Base-by-base conservation (phyloP, 2,113 vertebrate genomes). In the Marmota monax region DNA sequence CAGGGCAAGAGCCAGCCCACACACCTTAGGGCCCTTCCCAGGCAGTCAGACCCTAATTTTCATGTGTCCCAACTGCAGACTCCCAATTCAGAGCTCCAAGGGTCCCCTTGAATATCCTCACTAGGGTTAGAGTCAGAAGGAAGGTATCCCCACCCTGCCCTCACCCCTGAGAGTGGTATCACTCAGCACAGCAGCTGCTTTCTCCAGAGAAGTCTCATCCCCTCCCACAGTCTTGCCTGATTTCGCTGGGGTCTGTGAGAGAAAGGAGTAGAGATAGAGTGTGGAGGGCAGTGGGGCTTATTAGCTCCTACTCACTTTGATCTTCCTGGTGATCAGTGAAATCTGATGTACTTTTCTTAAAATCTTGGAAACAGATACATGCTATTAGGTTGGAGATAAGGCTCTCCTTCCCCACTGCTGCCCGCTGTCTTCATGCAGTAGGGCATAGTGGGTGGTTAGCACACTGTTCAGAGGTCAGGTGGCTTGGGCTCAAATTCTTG, bases 361-460 rank as follows among this genome's bases (percentile, higher is more conserved):
- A 78, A 51, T 73, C 61, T 76, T 70, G 77, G 74, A 37, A 70
- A 22, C n/a, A 34, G 51, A 22, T 23, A 1, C 27, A 4, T 5
- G 2, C 20, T 18, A 9, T 82, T 25, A 7, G 0, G 0, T 16
- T 65, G 39, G 37, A 42, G 67, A 20, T 78, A 39, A 84, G 77
- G 34, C 10, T 18, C 63, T 17, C 56, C 48, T 34, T 23, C 32
- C 42, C 51, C 18, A 16, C 2, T 16, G 51, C 74, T 22, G 7
- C 42, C 45, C 1, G 0, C 20, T 45, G n/a, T 53, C 7, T 45
- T 34, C 4, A 65, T 29, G 63, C 27, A 25, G 23, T 7, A 25
- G 63, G 8, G 9, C 17, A 0, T 4, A 0, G 2, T 48, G 82
- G 0, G 7, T 58, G 69, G n/a, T 18, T 20, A 18, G 42, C 42